Base-by-base conservation (phyloP, 2,888 invertebrate genomes). In the Pinctada fucata region DNA sequence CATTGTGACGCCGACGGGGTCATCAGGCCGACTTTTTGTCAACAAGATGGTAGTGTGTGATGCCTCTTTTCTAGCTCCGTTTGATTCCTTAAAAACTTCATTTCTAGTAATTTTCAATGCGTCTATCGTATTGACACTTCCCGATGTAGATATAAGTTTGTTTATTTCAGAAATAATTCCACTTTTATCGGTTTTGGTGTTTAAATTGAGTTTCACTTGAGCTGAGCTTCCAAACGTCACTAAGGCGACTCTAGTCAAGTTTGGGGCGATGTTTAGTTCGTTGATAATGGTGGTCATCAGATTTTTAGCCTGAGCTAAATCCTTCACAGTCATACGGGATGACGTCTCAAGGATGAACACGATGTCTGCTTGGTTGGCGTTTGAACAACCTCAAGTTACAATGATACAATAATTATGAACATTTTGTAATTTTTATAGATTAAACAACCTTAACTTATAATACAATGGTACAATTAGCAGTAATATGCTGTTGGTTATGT, bases 341-440 rank as follows among this genome's bases (percentile, higher is more conserved):
- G 92, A 92, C 3, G 90, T 91, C 80, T 93, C 93, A 64, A 93
- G 83, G 31, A 93, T 78, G 51, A 93, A 89, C 0, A 90, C 88
- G 10, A 93, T 85, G 83, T 93, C 93, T 3, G 92, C 90, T 10
- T 82, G 80, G 6, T 82, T 75, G 31, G 75, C 68, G 47, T 51
- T 77, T 2, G 58, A 73, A 70, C 88, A 88, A 1, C 79, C 89
- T 89, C 78, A 8, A 79, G 49, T 31, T 16, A 66, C 13, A 16
- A 13, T 66, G 66, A 58, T 58, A 58, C 13, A 10, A 13, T 31
- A 31, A 31, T 31, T 31, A 31, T 31, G 31, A 31, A 31, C 31
- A 31, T 31, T 31, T 31, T 31, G 31, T 31, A 31, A 31, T 31
- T 31, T 31, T 31, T 31, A 31, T 31, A 31, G 31, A 31, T 31